A percentile compares a stretch with the other conserved stretches of the same genome.
Conservation (phyloP, 2,113 vertebrate species). For the Pollimyrus isidori region DNA sequence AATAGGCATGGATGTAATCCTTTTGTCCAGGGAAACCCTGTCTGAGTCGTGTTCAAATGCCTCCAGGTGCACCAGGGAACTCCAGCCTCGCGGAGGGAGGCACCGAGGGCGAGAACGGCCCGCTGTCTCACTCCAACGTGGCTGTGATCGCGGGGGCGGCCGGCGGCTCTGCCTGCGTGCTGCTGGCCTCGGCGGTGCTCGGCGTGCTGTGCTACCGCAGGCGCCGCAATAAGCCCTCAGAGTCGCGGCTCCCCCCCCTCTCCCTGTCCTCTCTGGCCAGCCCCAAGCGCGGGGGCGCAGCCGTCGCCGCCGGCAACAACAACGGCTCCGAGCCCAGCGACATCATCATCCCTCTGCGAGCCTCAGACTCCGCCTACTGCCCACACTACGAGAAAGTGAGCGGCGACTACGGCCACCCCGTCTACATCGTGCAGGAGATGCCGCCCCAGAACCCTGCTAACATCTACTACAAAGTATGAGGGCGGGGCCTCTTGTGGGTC, state of each 20-base stretch:
- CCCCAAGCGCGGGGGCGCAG: slow-evolving; percentile 19
- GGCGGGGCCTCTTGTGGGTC: not conserved
- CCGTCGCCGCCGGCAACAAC: slow-evolving; percentile 40
- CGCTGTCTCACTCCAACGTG: slow-evolving; percentile 56
- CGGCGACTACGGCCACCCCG: slow-evolving; percentile 70
- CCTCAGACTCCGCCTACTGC: slow-evolving; percentile 64
- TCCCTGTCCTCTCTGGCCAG: slow-evolving; percentile 47
- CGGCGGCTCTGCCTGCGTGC: slow-evolving; percentile 56
- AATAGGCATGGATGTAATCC: not conserved
- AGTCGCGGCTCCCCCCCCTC: slow-evolving; percentile 61
- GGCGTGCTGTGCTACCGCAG: slow-evolving; percentile 61
- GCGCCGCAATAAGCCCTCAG: slow-evolving; percentile 61
- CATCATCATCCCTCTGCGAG: slow-evolving; percentile 67
- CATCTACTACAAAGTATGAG: slow-evolving; percentile 77
- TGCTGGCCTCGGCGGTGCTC: slow-evolving; percentile 57
- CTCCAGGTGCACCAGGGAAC: slow-evolving; percentile 17
- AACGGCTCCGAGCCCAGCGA: slow-evolving; percentile 64
- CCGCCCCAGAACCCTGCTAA: slow-evolving; percentile 69
- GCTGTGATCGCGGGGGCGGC: slow-evolving; percentile 60
- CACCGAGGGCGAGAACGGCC: slow-evolving; percentile 39
- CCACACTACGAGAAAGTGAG: slow-evolving; percentile 75
- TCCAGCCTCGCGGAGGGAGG: slow-evolving; percentile 23
- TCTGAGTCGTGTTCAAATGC: not conserved
- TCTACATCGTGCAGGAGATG: slow-evolving; percentile 73
- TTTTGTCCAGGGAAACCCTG: not conserved